Evolutionary conservation across 2,113 vertebrate genomes (phyloP).

Genomic region (Regulus satrapa): DNA sequence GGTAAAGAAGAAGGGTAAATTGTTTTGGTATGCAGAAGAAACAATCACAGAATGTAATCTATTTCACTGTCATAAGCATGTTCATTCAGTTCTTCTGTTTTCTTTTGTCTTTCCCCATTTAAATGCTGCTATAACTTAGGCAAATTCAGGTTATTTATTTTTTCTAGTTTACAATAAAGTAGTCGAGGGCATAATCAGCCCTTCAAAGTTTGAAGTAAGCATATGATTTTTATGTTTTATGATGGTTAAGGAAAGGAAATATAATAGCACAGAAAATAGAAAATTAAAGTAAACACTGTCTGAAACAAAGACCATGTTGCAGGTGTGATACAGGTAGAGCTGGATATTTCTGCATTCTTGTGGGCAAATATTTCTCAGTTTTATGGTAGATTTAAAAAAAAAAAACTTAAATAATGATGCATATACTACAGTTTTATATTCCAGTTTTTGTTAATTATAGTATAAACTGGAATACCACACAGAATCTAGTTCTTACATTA

Average conservation of each 20-base stretch:
- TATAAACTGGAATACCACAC: not conserved
- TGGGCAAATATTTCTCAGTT: not conserved
- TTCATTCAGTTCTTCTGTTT: not conserved
- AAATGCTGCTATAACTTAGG: not conserved
- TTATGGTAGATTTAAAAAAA: too few species aligned
- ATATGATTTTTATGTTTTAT: not conserved
- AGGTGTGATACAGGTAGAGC: not conserved
- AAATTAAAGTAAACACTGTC: not conserved
- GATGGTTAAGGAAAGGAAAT: not conserved
- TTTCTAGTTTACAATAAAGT: not conserved
- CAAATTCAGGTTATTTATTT: not conserved
- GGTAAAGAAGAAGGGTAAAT: not conserved
- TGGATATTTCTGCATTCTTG: not conserved
- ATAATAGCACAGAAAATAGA: not conserved
- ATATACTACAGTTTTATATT: not conserved
- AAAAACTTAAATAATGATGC: not conserved
- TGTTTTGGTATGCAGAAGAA: not conserved
- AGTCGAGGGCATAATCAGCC: not conserved
- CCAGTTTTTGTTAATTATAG: not conserved
- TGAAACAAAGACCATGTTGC: not conserved
- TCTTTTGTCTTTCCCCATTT: not conserved
- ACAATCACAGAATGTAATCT: not conserved
- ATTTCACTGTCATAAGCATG: not conserved
- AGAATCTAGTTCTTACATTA: not conserved
- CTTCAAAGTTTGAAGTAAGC: not conserved